Conservation (phyloP, 2,113 vertebrate genomes). For the Microcebus griseorufus region DNA sequence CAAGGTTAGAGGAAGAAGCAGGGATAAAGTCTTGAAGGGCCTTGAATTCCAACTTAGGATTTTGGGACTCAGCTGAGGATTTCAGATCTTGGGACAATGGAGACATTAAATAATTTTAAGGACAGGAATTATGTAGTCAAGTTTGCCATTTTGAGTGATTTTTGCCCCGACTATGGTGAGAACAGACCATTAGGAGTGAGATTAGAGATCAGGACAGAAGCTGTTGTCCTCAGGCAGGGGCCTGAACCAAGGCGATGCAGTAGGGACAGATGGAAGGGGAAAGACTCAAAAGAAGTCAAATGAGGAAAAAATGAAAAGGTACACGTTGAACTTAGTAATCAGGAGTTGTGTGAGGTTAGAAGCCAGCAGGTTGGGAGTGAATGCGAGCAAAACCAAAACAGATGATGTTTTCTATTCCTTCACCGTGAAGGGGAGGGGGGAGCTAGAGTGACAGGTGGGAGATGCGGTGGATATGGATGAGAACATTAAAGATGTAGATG, state of each 20-base stretch:
- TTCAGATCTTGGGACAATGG: not conserved
- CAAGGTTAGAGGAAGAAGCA: not conserved
- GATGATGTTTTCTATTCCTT: not conserved
- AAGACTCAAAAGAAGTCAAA: not conserved
- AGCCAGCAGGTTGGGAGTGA: not conserved
- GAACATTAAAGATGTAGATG: fast-evolving
- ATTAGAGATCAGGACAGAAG: not conserved
- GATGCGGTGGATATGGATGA: not conserved
- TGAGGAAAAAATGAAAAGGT: not conserved
- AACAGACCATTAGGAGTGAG: not conserved
- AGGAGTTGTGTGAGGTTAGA: not conserved
- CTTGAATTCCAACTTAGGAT: not conserved
- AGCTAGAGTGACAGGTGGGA: not conserved
- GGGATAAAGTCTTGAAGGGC: not conserved
- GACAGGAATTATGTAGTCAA: not conserved
- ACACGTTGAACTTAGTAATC: not conserved
- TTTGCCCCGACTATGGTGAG: not conserved
- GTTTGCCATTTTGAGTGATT: not conserved
- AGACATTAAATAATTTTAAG: not conserved
- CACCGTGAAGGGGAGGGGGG: not conserved
- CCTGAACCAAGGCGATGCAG: not conserved
- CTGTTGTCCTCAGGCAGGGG: not conserved
- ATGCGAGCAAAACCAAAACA: not conserved
- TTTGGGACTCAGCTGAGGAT: not conserved
- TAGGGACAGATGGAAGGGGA: not conserved